Conservation (phyloP, 2,797 vertebrate species). For the Poecilia gillii region DNA sequence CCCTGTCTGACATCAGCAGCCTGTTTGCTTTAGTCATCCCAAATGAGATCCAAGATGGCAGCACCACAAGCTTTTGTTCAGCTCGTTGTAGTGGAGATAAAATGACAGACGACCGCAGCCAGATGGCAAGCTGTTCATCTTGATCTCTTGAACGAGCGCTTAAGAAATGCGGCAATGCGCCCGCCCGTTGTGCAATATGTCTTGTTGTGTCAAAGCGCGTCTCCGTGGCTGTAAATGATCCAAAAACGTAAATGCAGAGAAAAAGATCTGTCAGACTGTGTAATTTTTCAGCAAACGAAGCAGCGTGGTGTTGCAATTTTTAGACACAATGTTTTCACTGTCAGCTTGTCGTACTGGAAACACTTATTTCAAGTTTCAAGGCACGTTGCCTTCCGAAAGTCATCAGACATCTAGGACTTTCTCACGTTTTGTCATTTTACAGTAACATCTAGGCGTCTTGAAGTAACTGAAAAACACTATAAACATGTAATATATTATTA, state of each 20-base stretch:
- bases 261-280: neutral
- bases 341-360: neutral
- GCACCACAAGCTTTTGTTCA: constrained; percentile 11
- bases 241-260: neutral
- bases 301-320: neutral
- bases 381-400: neutral
- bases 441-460: neutral
- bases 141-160: constrained; percentile 8
- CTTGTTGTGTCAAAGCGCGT: neutral
- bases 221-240: neutral
- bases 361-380: neutral
- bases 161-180: constrained; percentile 1
- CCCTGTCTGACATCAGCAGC: constrained; percentile 33
- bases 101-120: constrained; percentile 16
- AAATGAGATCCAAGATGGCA: constrained; percentile 27
- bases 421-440: neutral
- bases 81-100: constrained; percentile 18
- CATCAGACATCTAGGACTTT: neutral
- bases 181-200: neutral
- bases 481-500: no score
- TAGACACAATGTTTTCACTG: neutral
- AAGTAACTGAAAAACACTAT: no score
- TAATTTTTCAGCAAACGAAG: neutral
- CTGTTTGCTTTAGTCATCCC: constrained; percentile 31
- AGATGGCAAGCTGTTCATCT: constrained; percentile 17